phyloP scores from a whole-genome alignment of 1,140 invertebrate genomes.

The Bombus consobrinus region DNA sequence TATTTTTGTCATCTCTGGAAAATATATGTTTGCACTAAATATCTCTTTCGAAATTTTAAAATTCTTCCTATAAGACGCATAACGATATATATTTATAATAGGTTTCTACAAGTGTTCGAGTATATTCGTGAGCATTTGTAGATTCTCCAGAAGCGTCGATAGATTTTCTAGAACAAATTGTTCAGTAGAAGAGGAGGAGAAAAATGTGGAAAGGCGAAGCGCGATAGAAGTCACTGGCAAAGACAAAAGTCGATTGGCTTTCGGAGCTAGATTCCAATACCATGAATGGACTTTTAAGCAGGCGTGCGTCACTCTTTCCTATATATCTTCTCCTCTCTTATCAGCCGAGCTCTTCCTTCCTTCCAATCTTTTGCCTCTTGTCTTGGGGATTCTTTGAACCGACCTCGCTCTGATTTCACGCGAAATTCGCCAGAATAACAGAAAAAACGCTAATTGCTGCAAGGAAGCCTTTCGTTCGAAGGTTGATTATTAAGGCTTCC shows the following conservation, averaged over 20 bases:
- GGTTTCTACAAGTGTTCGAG: no score
- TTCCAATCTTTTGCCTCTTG: neutral
- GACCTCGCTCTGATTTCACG: slow-evolving; percentile 43
- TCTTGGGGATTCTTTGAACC: slow-evolving; percentile 35
- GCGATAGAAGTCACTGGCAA: slow-evolving; percentile 25
- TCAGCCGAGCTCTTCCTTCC: slow-evolving; percentile 30
- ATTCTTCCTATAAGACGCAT: no score
- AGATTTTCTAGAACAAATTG: neutral
- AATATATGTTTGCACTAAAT: no score
- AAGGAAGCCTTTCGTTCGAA: neutral
- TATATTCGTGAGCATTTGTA: no score
- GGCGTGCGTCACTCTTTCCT: slow-evolving; percentile 57
- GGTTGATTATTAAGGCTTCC: no score
- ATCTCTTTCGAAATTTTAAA: no score
- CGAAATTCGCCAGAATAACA: slow-evolving; percentile 1
- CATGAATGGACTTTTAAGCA: slow-evolving; percentile 69
- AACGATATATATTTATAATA: no score
- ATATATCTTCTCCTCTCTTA: slow-evolving; percentile 10
- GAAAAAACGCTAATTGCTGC: neutral
- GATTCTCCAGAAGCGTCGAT: neutral
- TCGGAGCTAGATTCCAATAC: slow-evolving; percentile 65
- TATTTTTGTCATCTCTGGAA: no score
- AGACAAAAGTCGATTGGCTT: slow-evolving; percentile 66
- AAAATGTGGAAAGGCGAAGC: neutral
- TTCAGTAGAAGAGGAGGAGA: neutral